Evolutionary conservation across 2,888 invertebrate genomes (phyloP), one percentile per base, ranked within the genome.

Genomic region (Malthinus flaveolus): DNA sequence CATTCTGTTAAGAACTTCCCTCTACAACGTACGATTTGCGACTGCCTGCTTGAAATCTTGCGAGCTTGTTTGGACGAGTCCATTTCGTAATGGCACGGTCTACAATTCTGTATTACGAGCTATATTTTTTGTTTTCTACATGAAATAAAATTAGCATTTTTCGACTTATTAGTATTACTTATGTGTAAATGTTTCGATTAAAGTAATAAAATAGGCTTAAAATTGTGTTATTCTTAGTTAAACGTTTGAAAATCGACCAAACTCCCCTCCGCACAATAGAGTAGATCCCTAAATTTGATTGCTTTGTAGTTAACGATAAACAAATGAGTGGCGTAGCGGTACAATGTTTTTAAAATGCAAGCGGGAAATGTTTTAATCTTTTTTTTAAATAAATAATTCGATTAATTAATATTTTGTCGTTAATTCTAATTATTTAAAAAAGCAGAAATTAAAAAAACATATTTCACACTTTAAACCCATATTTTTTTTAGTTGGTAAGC

Each of bases 1-100:
- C 79, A 79, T 79, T 78, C 76, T 79, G 78, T 74, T 74, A 68
- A 72, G 72, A 75, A 78, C 78, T 74, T 74, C 70, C 72, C 74
- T 68, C 71, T 70, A 72, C 77, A 73, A 71, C 75, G 75, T 77
- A 77, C 78, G 78, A 77, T 76, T 78, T 75, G 75, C 77, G 78
- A 79, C 78, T 78, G 78, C 73, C 76, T 74, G 75, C 73, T 73
- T 62, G 67, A 72, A 74, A 76, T 77, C 76, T 75, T 73, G 71
- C 74, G 75, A 78, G 79, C 79, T 79, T 79, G 78, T 79, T 79
- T 79, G 78, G 79, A 71, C 73, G 74, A 75, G 74, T 74, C 75
- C 75, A 79, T 68, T 73, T 55, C 23, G 39, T 61, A 65, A 61
- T 66, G 68, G 64, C 58, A 61, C 49, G 62, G 52, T 47, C 66